Conservation (phyloP, 2,797 vertebrate species). For the Coranthus polyacanthus region DNA sequence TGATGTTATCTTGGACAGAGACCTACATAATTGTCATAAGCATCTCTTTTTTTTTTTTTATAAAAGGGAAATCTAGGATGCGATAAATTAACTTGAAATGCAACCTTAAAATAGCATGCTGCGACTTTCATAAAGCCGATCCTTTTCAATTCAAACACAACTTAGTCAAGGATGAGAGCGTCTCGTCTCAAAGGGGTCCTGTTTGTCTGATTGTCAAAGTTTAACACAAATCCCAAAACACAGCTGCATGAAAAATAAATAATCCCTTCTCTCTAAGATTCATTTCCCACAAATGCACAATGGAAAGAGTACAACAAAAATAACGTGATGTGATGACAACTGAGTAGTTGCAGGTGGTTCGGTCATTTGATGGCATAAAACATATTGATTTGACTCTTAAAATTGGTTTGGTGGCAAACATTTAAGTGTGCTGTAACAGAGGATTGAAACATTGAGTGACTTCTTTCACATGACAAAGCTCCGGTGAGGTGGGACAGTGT, state of each 20-base stretch:
- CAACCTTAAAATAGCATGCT: constrained; percentile 7
- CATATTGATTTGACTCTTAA: constrained; percentile 18
- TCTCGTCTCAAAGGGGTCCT: constrained; percentile 39
- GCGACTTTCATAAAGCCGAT: constrained; percentile 58
- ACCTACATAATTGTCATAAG: constrained; percentile 45
- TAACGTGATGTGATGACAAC: constrained; percentile 19
- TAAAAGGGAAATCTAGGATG: constrained; percentile 28
- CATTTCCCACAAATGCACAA: constrained; percentile 41
- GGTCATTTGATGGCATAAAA: constrained; percentile 26
- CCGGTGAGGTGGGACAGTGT: constrained; percentile 36
- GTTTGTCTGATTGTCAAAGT: constrained; percentile 79
- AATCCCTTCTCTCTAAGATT: constrained; percentile 59
- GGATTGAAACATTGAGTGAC: constrained; percentile 7
- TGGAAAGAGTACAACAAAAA: constrained; percentile 27
- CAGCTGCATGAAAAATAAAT: constrained; percentile 60
- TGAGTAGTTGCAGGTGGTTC: constrained; percentile 13
- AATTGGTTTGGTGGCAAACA: too few relatives aligned
- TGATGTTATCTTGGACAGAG: constrained; percentile 16
- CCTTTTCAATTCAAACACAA: constrained; percentile 20
- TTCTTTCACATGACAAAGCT: constrained; percentile 22
- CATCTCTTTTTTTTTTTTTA: constrained; percentile 25
- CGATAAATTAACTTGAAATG: constrained; percentile 21
- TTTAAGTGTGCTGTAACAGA: constrained; percentile 39
- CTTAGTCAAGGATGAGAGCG: constrained; percentile 6
- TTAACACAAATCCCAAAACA: constrained; percentile 43